Conservation (phyloP, 2,888 invertebrate genomes). For the Melikaiella ostensackeni region DNA sequence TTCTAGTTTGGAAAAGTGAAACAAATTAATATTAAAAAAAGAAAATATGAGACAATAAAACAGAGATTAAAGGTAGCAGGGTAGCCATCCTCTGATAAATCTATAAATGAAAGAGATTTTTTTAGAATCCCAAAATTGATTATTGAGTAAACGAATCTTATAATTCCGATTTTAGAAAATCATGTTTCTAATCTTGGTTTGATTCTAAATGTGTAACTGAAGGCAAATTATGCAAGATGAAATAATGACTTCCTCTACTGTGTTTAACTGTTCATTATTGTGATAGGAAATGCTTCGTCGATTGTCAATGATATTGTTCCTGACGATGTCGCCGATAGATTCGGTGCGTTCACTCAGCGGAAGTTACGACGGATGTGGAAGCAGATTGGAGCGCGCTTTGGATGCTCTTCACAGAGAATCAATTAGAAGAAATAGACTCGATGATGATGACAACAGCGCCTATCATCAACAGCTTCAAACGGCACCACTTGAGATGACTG, state of each 20-base stretch:
- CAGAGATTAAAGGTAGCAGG: too few species aligned
- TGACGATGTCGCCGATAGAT: constrained; percentile 53
- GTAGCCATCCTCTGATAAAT: too few species aligned
- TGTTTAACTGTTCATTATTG: constrained; percentile 5
- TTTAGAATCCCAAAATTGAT: too few species aligned
- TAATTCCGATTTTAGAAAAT: not conserved
- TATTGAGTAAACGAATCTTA: not conserved
- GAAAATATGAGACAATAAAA: too few species aligned
- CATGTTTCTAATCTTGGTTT: not conserved
- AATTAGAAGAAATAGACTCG: constrained; percentile 63
- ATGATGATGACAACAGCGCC: constrained; percentile 64
- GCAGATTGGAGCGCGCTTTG: constrained; percentile 72
- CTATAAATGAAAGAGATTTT: too few species aligned
- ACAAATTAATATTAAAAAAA: too few species aligned
- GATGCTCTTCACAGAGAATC: constrained; percentile 70
- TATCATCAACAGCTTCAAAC: constrained; percentile 70
- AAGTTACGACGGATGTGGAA: constrained; percentile 69
- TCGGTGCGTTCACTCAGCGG: constrained; percentile 53
- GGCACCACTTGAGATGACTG: constrained; percentile 72
- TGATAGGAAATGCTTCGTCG: constrained; percentile 56
- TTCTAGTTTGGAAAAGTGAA: too few species aligned
- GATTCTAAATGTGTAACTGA: not conserved
- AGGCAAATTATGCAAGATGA: constrained; percentile 11
- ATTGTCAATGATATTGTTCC: constrained; percentile 50
- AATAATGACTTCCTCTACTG: constrained; percentile 11